Percentiles rank a stretch among this genome's conserved stretches.
Conservation (phyloP, 2,888 invertebrate species). For the Drosophila parthenogenetica region DNA sequence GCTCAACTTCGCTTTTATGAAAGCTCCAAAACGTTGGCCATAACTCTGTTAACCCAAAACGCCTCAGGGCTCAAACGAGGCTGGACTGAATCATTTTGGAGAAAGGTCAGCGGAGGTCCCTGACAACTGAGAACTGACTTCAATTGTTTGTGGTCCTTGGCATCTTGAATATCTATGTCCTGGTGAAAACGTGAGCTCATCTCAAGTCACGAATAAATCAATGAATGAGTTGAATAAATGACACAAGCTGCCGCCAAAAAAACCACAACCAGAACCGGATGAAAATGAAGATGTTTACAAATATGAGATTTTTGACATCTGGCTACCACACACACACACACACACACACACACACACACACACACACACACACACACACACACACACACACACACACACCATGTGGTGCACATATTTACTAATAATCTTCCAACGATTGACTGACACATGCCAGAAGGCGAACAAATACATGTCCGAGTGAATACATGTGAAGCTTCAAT, state of each 20-base stretch:
- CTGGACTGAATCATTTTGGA: not conserved
- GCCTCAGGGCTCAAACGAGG: conserved; percentile 1
- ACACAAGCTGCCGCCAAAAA: conserved; percentile 58
- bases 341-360: conserved; percentile 9
- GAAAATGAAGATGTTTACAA: conserved; percentile 66
- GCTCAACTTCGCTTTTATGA: conserved; percentile 13
- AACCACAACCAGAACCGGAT: not conserved
- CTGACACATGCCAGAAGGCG: conserved; percentile 37
- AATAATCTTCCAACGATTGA: conserved; percentile 56
- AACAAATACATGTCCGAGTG: not conserved
- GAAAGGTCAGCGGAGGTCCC: not conserved
- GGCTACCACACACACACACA: conserved; percentile 11
- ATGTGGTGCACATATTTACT: conserved; percentile 45
- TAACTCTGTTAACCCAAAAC: conserved; percentile 12
- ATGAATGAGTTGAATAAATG: conserved; percentile 71
- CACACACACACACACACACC: conserved; percentile 11
- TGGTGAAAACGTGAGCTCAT: conserved; percentile 49
- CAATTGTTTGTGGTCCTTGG: conserved; percentile 21
- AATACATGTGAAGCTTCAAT: conserved; percentile 12
- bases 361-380: too few relatives aligned
- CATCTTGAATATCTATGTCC: conserved; percentile 41
- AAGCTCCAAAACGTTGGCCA: conserved; percentile 2
- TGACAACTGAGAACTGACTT: conserved; percentile 1
- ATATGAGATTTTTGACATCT: conserved; percentile 65
- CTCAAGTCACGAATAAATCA: conserved; percentile 62